Evolutionary conservation across 2,113 vertebrate species (phyloP), one percentile per base, ranked within the genome.

Genomic region (Nerophis lumbriciformis): DNA sequence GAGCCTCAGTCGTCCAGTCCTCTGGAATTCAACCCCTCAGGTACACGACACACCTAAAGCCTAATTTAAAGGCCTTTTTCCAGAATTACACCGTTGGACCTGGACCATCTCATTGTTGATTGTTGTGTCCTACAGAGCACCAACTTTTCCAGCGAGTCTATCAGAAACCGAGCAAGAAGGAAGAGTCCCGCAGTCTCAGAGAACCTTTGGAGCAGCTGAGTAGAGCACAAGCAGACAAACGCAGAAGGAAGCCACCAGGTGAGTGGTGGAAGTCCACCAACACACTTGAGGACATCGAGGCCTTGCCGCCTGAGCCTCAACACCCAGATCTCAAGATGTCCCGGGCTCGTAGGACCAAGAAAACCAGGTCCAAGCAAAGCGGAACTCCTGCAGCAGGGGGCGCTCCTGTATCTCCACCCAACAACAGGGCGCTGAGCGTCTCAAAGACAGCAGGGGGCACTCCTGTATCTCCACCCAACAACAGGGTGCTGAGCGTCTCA

Each of bases 221-320:
- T 0, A 15, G 68, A 39, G 15, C 14, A 1, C 35, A 70, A 39
- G 1, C 50, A 5, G 28, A 6, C 14, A 88, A 65, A 69, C 76
- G 81, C 11, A 75, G 37, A 44, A 85, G 81, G 56, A 87, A 61
- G 47, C 12, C 56, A n/a, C 72, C 75, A 0, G 13, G 59, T 6
- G 67, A 63, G 35, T 86, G 84, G 85, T 87, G 88, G 87, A n/a
- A 35, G 11, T 47, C 35, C 5, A 4, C 36, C 1, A 14, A 21
- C 3, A 0, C 16, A 21, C 13, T 61, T 3, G 56, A 68, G 37
- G n/a, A 70, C 8, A 44, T 13, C 1, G 48, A 70, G 7, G 8
- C 12, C 0, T 38, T 37, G 13, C 54, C 1, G 44, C 61, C 7
- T 9, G 54, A 55, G 38, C 49, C 11, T 39, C 65, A 54, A 49